Evolutionary conservation across 2,113 vertebrate genomes (phyloP), one percentile per base, ranked within the genome.

Genomic region (Chitala chitala): DNA sequence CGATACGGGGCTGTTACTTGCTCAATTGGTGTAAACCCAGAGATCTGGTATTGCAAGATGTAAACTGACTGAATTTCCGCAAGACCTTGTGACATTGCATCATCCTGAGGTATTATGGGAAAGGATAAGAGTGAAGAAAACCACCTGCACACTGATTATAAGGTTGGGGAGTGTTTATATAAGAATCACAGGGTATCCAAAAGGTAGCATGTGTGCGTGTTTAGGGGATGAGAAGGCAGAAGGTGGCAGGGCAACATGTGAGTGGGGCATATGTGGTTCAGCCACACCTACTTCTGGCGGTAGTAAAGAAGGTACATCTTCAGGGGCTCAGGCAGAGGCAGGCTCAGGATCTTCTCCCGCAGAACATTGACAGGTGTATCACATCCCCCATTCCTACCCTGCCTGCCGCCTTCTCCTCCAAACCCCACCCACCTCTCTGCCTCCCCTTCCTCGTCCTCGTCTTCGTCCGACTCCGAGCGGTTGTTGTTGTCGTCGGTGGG

Each of bases 221-320:
- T 38, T 33, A 36, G 33, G 38, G 59, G 38, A 26, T 36, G 56
- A 51, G 51, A 63, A 20, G 31, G 31, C 38, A 5, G 2, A 17
- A 63, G 59, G 17, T 12, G 31, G 36, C 20, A 33, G 59, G 29
- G 17, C 20, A n/a, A 63, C 3, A 63, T 29, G 31, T 29, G 13
- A 33, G 20, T 5, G 38, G 33, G 59, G 15, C 38, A 20, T 20
- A n/a, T 38, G 26, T 33, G 33, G 59, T 20, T 38, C 59, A n/a
- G 20, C 59, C 59, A 63, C 38, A 17, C 12, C 82, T 85, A 98
- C 79, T 98, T 98, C 79, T 98, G 95, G 71, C 96, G 88, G 87
- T 95, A 98, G 88, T 92, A 98, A 58, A 99, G 91, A 86, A 98
- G 89, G 83, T 95, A 98, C 89, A 92, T 93, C 82, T 97, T 98